phyloP scores from a whole-genome alignment of 2,888 invertebrate genomes.

The Apodemia mormo region DNA sequence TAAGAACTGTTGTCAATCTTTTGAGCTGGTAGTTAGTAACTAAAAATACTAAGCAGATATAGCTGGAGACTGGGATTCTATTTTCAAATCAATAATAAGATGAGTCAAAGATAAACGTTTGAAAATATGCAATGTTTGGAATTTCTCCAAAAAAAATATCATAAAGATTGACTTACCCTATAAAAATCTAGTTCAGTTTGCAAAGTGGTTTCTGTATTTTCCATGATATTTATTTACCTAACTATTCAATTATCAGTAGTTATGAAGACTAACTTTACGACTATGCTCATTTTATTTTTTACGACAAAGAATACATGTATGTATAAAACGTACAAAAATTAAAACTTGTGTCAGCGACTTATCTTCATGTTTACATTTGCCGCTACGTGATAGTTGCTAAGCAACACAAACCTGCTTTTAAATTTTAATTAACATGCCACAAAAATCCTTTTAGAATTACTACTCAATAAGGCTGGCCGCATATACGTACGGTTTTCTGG shows the following conservation, averaged over 20 bases:
- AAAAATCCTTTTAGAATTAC: background rate
- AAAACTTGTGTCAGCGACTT: background rate
- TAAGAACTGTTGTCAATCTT: too few relatives aligned
- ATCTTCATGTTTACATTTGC: constrained; percentile 66
- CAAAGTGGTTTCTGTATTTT: constrained; percentile 49
- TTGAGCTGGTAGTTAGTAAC: too few relatives aligned
- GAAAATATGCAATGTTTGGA: too few relatives aligned
- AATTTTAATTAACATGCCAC: background rate
- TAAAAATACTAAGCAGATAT: too few relatives aligned
- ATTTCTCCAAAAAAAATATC: too few relatives aligned
- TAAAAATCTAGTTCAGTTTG: constrained; percentile 70
- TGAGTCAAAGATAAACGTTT: too few relatives aligned
- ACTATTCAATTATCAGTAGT: background rate
- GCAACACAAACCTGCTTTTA: constrained; percentile 45
- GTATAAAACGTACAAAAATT: background rate
- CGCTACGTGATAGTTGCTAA: constrained; percentile 58
- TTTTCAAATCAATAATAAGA: too few relatives aligned
- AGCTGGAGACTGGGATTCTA: too few relatives aligned
- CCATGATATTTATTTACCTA: constrained; percentile 11
- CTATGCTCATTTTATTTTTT: background rate
- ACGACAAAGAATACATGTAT: background rate
- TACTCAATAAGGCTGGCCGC: too few relatives aligned
- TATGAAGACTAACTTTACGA: background rate
- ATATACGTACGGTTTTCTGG: too few relatives aligned
- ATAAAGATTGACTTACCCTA: constrained; percentile 52